Evolutionary conservation across 2,113 vertebrate species (phyloP), one percentile per base, ranked within the genome.

Genomic region (Misgurnus anguillicaudatus): DNA sequence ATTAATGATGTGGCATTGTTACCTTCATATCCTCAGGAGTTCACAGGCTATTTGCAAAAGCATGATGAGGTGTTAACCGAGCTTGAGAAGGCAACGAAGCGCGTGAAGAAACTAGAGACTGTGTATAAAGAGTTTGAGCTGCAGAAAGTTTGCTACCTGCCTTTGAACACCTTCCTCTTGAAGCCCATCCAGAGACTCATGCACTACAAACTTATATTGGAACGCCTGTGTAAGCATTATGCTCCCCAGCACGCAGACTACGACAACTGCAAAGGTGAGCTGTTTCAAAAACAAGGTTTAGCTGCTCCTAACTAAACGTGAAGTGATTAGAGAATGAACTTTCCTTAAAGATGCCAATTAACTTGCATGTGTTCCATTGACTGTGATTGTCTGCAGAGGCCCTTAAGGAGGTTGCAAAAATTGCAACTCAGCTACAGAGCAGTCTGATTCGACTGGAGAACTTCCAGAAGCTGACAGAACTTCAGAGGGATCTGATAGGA

Each of bases 111-210:
- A 87, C 92, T 99, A 78, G 96, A 97, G 90, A 89, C 87, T 0
- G 94, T 95, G 61, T 98, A 94, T 88, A 95, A 93, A 78, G 96
- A 97, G 84, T 99, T 99, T 62, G 98, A 99, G 84, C 93, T 96
- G 75, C 97, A 98, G 94, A 97, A 96, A 72, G 96, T 99, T 69
- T 98, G 98, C 92, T 98, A 99, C 88, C 86, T 99, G 87, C 98
- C 98, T 0, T 95, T 99, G 81, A 96, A 94, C 90, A 93, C 94
- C 0, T 98, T 99, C 84, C 92, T 99, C 83, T 95, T 99, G 69
- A 98, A 97, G 86, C 97, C 98, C 21, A 93, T 95, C 86, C 97
- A 98, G 92, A 93, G 98, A 4, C 94, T 97, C 83, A 94, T 95
- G 87, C 95, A 98, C 89, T 98, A 98, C 92, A 97, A 95, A 70